phyloP scores from a whole-genome alignment of 2,888 invertebrate genomes.

The Tinea semifulvella region DNA sequence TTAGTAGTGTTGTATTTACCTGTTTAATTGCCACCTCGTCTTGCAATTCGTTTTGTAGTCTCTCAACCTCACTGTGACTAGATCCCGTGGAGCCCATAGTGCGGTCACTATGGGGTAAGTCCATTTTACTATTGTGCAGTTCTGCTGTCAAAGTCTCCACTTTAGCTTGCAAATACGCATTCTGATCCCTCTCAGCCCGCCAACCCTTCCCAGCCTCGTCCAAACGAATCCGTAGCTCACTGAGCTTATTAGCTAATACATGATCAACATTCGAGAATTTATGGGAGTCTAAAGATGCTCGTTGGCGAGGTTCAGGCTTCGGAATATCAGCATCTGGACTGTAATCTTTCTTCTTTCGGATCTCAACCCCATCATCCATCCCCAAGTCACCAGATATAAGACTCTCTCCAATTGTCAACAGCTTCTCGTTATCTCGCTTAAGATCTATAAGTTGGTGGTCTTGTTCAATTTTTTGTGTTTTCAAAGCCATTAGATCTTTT shows the following conservation, averaged over 20 bases:
- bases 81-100: conserved; percentile 56
- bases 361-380: conserved; percentile 49
- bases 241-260: conserved; percentile 46
- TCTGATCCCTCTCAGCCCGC: conserved; percentile 54
- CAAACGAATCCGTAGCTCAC: conserved; percentile 42
- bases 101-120: conserved; percentile 44
- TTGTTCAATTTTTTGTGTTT: conserved; percentile 81
- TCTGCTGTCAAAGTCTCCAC: conserved; percentile 48
- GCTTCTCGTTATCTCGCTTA: conserved; percentile 83
- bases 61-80: conserved; percentile 55
- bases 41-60: conserved; percentile 53
- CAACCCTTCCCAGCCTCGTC: conserved; percentile 50
- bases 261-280: conserved; percentile 56
- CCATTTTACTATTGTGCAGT: conserved; percentile 47
- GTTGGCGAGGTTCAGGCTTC: conserved; percentile 33
- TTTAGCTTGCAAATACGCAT: conserved; percentile 45
- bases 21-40: conserved; percentile 58
- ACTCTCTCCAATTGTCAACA: conserved; percentile 62
- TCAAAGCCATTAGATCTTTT: conserved; percentile 78
- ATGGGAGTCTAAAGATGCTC: conserved; percentile 55
- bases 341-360: conserved; percentile 44
- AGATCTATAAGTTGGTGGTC: conserved; percentile 79
- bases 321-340: conserved; percentile 41
- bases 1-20: no score
- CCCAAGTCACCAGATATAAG: conserved; percentile 46